A percentile compares a stretch with the other conserved stretches of the same genome.
Conservation (phyloP, 2,888 invertebrate genomes). For the Rotaria macrura region DNA sequence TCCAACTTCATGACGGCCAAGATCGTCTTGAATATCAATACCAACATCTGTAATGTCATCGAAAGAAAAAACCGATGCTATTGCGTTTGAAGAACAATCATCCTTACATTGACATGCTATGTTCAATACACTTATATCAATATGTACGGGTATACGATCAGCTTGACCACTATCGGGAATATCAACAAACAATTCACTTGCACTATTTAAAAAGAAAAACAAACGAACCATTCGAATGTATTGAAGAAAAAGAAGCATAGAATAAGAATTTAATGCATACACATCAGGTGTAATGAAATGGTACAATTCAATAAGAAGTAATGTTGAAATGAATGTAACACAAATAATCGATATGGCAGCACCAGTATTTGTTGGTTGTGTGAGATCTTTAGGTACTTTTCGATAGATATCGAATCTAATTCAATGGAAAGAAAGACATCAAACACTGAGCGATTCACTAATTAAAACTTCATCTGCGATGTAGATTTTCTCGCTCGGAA, state of each 20-base stretch:
- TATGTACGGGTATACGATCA: constrained; percentile 53
- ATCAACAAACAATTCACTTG: constrained; percentile 55
- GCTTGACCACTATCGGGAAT: constrained; percentile 51
- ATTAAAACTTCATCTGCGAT: no score
- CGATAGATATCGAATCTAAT: constrained; percentile 56
- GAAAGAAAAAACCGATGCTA: no score
- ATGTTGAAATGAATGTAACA: constrained; percentile 51
- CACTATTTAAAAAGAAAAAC: no score
- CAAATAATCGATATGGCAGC: constrained; percentile 54
- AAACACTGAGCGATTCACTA: no score
- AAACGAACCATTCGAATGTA: no score
- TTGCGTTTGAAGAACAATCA: neutral
- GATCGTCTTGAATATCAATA: constrained; percentile 57
- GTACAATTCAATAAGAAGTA: constrained; percentile 53
- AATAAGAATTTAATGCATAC: constrained; percentile 49
- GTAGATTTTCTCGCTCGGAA: no score
- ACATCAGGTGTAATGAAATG: constrained; percentile 52
- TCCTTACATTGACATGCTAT: constrained; percentile 54
- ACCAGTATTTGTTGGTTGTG: constrained; percentile 56
- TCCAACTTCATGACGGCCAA: constrained; percentile 57
- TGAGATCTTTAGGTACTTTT: constrained; percentile 57
- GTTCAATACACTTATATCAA: constrained; percentile 53
- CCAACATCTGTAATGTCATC: constrained; percentile 55
- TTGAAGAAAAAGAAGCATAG: no score
- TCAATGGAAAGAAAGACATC: neutral